Percentiles rank a stretch among this genome's conserved stretches.
phyloP scores from a whole-genome alignment of 2,113 vertebrate species.

The Casuarius casuarius region DNA sequence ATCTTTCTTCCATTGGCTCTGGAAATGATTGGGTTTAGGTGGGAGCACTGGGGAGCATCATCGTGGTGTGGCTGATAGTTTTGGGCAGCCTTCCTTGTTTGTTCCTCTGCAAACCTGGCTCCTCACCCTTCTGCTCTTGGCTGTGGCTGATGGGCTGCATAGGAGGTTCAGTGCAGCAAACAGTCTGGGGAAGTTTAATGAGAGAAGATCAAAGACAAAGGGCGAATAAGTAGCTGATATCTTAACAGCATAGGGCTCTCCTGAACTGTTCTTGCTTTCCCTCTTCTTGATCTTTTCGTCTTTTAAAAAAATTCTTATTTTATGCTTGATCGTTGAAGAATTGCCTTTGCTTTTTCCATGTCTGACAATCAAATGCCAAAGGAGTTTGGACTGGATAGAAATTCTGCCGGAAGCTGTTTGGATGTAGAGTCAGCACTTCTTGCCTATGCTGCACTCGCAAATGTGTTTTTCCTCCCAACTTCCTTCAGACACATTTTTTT shows the following conservation, averaged over 20 bases:
- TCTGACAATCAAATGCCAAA: not conserved
- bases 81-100: not conserved
- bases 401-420: not conserved
- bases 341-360: not conserved
- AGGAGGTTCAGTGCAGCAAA: not conserved
- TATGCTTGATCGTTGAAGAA: not conserved
- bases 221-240: not conserved
- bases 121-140: not conserved
- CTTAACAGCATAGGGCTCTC: not conserved
- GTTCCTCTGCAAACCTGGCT: not conserved
- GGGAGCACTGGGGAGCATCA: not conserved
- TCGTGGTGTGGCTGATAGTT: not conserved
- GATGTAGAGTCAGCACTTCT: not conserved
- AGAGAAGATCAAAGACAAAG: not conserved
- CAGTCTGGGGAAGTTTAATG: not conserved
- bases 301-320: not conserved
- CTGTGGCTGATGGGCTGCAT: not conserved
- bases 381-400: not conserved
- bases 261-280: not conserved
- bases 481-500: not conserved
- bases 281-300: not conserved
- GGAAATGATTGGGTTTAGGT: not conserved
- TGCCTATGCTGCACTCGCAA: accelerated
- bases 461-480: not conserved
- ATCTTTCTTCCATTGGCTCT: not conserved